Conservation (phyloP, 2,797 vertebrate species). For the Borostomias antarcticus region DNA sequence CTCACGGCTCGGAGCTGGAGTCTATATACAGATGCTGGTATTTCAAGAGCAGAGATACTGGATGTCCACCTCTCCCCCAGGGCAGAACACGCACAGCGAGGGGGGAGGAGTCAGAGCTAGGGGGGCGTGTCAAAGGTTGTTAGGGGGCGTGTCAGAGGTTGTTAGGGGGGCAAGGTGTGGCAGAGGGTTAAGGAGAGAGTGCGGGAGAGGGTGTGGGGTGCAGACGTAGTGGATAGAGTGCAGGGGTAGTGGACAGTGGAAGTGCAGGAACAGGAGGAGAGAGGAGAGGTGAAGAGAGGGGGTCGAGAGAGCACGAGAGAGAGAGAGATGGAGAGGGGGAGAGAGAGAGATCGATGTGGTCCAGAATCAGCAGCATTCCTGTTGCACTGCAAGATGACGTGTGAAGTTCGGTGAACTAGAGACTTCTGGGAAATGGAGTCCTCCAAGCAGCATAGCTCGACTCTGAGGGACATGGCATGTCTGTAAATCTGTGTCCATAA, state of each 20-base stretch:
- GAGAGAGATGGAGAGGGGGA: slow-evolving; percentile 46
- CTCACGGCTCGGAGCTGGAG: slow-evolving; percentile 76
- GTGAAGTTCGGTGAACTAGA: slow-evolving; percentile 51
- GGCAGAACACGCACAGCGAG: not conserved
- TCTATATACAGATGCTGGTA: slow-evolving; percentile 99
- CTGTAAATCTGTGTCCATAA: slow-evolving; percentile 35
- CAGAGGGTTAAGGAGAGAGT: not conserved
- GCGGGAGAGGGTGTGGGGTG: not conserved
- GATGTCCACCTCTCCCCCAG: slow-evolving; percentile 13
- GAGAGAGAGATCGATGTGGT: slow-evolving; percentile 51
- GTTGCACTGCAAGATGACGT: slow-evolving; percentile 56
- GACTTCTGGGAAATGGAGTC: slow-evolving; percentile 55
- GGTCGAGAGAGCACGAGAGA: slow-evolving; percentile 53
- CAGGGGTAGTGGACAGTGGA: slow-evolving; percentile 41
- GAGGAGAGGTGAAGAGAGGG: slow-evolving; percentile 31
- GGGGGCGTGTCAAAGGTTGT: slow-evolving; percentile 45
- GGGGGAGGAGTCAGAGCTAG: slow-evolving; percentile 16
- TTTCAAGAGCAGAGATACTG: slow-evolving; percentile 75
- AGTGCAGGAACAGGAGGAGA: slow-evolving; percentile 33
- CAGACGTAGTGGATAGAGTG: slow-evolving; percentile 22
- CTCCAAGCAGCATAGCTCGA: slow-evolving; percentile 51
- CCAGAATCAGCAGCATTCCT: slow-evolving; percentile 61
- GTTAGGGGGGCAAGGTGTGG: slow-evolving; percentile 20
- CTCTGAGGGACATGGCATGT: slow-evolving; percentile 44
- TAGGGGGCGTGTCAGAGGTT: slow-evolving; percentile 52